Base-by-base conservation (phyloP, 2,113 vertebrate species). In the Pollimyrus isidori region DNA sequence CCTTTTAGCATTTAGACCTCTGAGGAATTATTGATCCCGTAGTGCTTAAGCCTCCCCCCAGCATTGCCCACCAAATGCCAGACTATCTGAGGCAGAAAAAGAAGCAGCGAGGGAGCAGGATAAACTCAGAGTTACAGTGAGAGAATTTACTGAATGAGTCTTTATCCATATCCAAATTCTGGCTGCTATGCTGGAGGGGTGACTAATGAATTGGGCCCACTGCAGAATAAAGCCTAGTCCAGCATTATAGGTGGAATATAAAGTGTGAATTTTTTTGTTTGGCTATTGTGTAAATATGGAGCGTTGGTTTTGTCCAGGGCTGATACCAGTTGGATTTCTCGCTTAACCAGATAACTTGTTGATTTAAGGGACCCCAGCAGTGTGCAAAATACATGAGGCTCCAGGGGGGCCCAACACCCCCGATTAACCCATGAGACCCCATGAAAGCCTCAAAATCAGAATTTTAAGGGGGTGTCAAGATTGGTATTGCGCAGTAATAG, bases 1-100 rank as follows among this genome's bases (percentile, higher is more conserved):
- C 88, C 83, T 84, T 46, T 86, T 6, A 50, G 65, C 80, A 89
- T 88, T 52, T 89, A 58, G 21, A 35, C 84, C 84, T 45, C 48
- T 46, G 89, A 89, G 83, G 46, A 39, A 46, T 17, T 87, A 91
- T 88, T 86, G 90, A 92, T 91, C 82, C 87, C 30, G 56, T 48
- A 89, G 19, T 52, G 39, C 17, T 46, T 45, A 62, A 4, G 42
- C 56, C 46, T 10, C 21, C 21, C 56, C 56, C 21, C 23, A 58
- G 6, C 56, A 58, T 7, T 56, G 19, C 53, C 19, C 56, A 3
- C n/a, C 45, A 86, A 86, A 89, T 87, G 58, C 89, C 89, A 86
- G 19, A 23, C 46, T 49, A 42, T 89, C 80, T 21, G 56, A 46
- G 42, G 86, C 76, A 89, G 82, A 23, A 45, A 88, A 45, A 26